A percentile compares a stretch with the other conserved stretches of the same genome.
Evolutionary conservation across 2,888 invertebrate species (phyloP).

Genomic region (Tetranychus piercei): DNA sequence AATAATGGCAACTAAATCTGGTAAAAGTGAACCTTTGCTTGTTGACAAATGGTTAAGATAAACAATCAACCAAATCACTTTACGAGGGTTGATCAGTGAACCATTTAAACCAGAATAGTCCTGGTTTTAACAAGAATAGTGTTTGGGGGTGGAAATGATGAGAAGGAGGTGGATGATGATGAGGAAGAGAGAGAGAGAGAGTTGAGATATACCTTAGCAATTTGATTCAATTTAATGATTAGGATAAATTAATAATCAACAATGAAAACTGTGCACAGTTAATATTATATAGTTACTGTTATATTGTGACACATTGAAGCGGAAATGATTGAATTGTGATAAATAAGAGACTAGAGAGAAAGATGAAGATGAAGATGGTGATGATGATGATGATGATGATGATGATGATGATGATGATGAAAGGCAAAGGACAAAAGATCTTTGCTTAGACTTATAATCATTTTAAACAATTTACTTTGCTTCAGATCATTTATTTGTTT

Average conservation of each 20-base stretch:
- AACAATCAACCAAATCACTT: background rate
- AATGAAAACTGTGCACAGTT: background rate
- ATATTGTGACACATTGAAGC: background rate
- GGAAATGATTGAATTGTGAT: background rate
- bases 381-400: background rate
- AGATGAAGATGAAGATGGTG: background rate
- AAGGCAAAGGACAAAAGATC: background rate
- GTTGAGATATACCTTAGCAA: background rate
- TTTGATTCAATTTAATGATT: background rate
- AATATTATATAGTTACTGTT: background rate
- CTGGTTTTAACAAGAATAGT: background rate
- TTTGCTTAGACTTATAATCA: background rate
- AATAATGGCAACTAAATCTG: background rate
- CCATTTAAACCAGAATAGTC: background rate
- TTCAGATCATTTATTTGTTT: background rate
- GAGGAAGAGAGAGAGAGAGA: background rate
- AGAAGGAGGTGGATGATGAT: background rate
- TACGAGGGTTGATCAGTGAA: background rate
- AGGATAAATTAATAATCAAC: background rate
- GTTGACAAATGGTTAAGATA: conserved; percentile 1
- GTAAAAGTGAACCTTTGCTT: background rate
- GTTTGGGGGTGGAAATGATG: background rate
- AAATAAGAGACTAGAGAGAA: too few species aligned
- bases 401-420: background rate
- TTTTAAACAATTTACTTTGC: conserved; percentile 1